These are phyloP conservation scores for Stenoptilia bipunctidactyla DNA, from an alignment of 2,888 invertebrate species.

Conservation along the genomic window DNA sequence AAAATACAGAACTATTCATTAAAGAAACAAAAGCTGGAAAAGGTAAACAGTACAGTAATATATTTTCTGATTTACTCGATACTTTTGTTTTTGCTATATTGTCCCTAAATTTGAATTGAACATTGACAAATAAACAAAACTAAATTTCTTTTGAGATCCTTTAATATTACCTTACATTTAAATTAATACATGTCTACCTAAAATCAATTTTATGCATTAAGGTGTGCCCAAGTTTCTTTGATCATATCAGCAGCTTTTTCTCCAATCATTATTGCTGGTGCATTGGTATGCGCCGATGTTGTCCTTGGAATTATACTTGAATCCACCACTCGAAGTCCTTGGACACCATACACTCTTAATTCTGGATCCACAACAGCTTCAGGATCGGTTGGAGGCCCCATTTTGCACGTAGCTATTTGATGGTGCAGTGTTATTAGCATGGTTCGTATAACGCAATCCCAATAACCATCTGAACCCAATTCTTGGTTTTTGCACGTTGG, in stretches of 20 bases:
- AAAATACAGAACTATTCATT: no score
- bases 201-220: no score
- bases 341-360: slow-evolving; percentile 74
- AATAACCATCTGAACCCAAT: slow-evolving; percentile 75
- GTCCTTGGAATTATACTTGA: slow-evolving; percentile 77
- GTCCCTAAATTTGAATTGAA: no score
- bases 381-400: slow-evolving; percentile 75
- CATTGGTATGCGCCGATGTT: slow-evolving; percentile 74
- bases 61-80: no score
- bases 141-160: no score
- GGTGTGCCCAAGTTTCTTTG: slow-evolving; percentile 68
- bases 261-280: slow-evolving; percentile 78
- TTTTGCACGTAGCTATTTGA: slow-evolving; percentile 77
- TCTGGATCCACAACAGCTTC: slow-evolving; percentile 76
- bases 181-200: no score
- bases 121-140: no score
- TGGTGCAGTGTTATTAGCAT: slow-evolving; percentile 71
- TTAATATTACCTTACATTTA: no score
- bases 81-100: no score
- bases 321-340: slow-evolving; percentile 75
- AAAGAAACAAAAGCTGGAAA: no score
- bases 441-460: slow-evolving; percentile 77
- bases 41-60: no score
- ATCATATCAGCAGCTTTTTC: slow-evolving; percentile 81
- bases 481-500: slow-evolving; percentile 60